Percentiles rank a stretch among this genome's conserved stretches.
These are phyloP conservation scores for Sipha maydis DNA, from an alignment of 2,888 invertebrate species.

Conservation along the genomic window DNA sequence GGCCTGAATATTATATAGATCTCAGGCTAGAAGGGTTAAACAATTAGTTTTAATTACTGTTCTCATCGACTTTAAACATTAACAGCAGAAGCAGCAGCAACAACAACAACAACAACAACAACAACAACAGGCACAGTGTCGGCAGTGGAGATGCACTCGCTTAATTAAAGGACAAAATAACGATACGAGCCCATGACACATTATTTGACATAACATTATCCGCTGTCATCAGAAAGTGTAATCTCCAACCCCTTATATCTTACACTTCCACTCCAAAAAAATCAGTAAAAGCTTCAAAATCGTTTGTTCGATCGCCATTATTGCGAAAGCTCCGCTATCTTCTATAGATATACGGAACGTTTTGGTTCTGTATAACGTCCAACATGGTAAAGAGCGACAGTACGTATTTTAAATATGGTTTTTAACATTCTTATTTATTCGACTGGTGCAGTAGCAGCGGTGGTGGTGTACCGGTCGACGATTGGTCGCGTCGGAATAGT, in stretches of 20 bases:
- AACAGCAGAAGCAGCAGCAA: too few species aligned
- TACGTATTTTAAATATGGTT: not conserved
- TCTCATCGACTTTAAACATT: not conserved
- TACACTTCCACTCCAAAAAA: not conserved
- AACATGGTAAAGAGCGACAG: not conserved
- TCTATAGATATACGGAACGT: not conserved
- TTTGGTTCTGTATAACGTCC: not conserved
- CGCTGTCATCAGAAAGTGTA: too few species aligned
- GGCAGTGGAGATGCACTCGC: not conserved
- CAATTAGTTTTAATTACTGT: conserved; percentile 36
- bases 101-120: not conserved
- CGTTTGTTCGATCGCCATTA: not conserved
- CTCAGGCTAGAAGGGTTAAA: conserved; percentile 9
- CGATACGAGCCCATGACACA: not conserved
- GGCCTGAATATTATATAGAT: not conserved
- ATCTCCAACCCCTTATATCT: too few species aligned
- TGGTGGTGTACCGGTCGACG: too few species aligned
- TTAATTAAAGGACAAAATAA: not conserved
- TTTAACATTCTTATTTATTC: not conserved
- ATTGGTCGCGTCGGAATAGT: not conserved
- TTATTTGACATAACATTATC: not conserved
- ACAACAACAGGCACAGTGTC: not conserved
- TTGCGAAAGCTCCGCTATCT: not conserved
- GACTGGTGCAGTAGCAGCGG: too few species aligned
- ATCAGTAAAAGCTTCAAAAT: not conserved